Conservation (phyloP, 2,797 vertebrate species). For the Typhlichthys subterraneus region DNA sequence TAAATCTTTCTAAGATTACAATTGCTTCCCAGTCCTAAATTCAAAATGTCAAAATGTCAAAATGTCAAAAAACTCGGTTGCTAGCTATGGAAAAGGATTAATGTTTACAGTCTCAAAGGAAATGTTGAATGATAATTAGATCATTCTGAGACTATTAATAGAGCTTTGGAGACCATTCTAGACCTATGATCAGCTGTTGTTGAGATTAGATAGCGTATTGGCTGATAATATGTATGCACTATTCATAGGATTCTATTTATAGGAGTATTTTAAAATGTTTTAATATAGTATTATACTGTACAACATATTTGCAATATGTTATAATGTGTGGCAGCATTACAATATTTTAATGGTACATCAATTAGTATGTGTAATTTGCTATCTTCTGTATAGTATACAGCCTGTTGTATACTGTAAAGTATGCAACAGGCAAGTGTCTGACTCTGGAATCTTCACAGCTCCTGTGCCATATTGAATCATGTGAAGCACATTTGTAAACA, state of each 20-base stretch:
- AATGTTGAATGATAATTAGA: constrained; percentile 34
- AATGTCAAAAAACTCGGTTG: not conserved
- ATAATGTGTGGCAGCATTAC: too few relatives aligned
- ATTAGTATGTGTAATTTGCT: not conserved
- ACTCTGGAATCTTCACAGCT: too few relatives aligned
- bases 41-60: too few relatives aligned
- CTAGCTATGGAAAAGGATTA: not conserved
- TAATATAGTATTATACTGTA: not conserved
- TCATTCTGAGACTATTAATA: constrained; percentile 46
- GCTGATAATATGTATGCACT: not conserved
- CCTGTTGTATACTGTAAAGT: too few relatives aligned
- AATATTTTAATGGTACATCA: not conserved
- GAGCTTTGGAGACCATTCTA: constrained; percentile 2
- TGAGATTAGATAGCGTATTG: constrained; percentile 3
- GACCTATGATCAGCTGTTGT: constrained; percentile 32
- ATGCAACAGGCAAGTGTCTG: too few relatives aligned
- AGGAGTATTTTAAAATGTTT: not conserved
- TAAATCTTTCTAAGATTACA: too few relatives aligned
- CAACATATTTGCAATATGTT: too few relatives aligned
- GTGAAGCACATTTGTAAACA: too few relatives aligned
- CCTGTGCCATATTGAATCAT: too few relatives aligned
- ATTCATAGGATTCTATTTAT: not conserved
- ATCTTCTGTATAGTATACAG: not conserved
- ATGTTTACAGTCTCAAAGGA: constrained; percentile 24
- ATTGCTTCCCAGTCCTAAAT: not conserved